A percentile compares a stretch with the other conserved stretches of the same genome.
phyloP scores from a whole-genome alignment of 1,140 invertebrate species.

The Bombus haemorrhoidalis region DNA sequence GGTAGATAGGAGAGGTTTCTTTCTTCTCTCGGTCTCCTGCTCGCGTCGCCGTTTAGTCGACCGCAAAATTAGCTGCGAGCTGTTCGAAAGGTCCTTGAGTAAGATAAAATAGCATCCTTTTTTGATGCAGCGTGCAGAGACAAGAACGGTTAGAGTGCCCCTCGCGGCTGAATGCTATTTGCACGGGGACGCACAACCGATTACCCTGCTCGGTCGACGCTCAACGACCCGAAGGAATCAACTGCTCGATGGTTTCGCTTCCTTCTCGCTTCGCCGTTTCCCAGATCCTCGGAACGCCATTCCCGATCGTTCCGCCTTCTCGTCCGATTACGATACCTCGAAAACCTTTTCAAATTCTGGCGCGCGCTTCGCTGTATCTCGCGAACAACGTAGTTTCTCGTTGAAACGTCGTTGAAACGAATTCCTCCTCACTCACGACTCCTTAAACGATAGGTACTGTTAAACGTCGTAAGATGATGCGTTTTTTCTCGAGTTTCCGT shows the following conservation, averaged over 20 bases:
- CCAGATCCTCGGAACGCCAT: constrained; percentile 38
- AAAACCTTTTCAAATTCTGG: too few relatives aligned
- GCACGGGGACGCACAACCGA: constrained; percentile 58
- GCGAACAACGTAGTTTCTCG: too few relatives aligned
- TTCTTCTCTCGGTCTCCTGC: constrained; percentile 47
- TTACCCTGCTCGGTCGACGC: constrained; percentile 59
- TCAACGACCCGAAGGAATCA: constrained; percentile 51
- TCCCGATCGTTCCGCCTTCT: constrained; percentile 20
- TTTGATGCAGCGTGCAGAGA: constrained; percentile 62
- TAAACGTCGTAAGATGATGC: background rate
- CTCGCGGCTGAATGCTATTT: constrained; percentile 68
- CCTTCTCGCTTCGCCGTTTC: constrained; percentile 47
- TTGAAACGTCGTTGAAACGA: too few relatives aligned
- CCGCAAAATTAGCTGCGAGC: constrained; percentile 71
- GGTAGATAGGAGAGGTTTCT: constrained; percentile 46
- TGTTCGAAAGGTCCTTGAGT: constrained; percentile 61
- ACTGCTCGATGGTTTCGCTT: constrained; percentile 61
- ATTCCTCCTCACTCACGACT: background rate
- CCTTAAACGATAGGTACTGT: too few relatives aligned
- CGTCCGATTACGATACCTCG: background rate
- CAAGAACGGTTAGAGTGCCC: constrained; percentile 55
- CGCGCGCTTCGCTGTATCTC: too few relatives aligned
- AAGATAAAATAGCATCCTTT: constrained; percentile 69
- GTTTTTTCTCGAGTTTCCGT: background rate
- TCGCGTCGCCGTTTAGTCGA: constrained; percentile 69